These are phyloP conservation scores for Falco punctatus DNA, from an alignment of 2,113 vertebrate genomes.

Conservation along the genomic window DNA sequence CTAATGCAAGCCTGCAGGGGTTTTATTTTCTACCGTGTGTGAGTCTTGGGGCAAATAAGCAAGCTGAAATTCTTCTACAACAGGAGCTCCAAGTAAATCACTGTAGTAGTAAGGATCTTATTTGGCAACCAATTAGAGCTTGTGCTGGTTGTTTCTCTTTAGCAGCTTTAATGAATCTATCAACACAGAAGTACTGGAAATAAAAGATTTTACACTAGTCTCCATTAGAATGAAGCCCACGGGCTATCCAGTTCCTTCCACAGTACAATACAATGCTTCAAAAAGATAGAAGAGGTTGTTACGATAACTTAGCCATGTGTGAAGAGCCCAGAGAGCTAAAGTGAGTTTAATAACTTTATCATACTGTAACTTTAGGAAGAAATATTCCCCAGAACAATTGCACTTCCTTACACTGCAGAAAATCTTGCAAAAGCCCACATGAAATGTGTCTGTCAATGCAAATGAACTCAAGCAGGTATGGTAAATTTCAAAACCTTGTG, in stretches of 20 bases:
- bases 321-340: slow-evolving; percentile 13
- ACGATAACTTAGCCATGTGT: slow-evolving; percentile 9
- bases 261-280: neutral
- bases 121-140: slow-evolving; percentile 42
- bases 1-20: neutral
- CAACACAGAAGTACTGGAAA: neutral
- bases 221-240: neutral
- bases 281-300: neutral
- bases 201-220: neutral
- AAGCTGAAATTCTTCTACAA: slow-evolving; percentile 1
- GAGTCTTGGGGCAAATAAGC: slow-evolving; percentile 23
- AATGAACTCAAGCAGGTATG: neutral
- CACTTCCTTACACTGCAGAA: neutral
- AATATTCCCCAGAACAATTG: neutral
- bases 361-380: neutral
- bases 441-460: neutral
- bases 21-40: neutral
- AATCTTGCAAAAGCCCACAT: neutral
- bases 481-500: neutral
- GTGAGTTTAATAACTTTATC: slow-evolving; percentile 15
- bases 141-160: slow-evolving; percentile 10
- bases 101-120: neutral
- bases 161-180: slow-evolving; percentile 17
- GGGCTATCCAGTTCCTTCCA: neutral
- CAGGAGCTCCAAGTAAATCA: neutral